These are phyloP conservation scores for Alauda arvensis DNA, from an alignment of 2,797 vertebrate genomes.

Conservation along the genomic window DNA sequence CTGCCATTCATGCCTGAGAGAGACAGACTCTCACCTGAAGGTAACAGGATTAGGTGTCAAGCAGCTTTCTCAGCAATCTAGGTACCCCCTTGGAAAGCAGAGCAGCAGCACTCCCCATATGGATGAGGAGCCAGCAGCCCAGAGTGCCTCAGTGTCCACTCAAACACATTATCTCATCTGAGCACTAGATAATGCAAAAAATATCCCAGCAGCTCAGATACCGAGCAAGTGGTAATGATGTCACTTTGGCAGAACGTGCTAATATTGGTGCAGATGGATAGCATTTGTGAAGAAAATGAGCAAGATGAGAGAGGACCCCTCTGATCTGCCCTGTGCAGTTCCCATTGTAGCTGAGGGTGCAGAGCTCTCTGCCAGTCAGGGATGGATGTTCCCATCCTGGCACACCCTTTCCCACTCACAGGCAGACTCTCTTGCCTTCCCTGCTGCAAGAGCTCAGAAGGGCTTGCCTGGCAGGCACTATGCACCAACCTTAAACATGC, in stretches of 20 bases:
- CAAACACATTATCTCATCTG: constrained; percentile 52
- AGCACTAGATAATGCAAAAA: constrained; percentile 70
- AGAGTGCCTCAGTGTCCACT: not conserved
- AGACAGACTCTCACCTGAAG: not conserved
- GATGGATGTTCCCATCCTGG: not conserved
- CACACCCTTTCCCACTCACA: not conserved
- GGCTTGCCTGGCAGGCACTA: not conserved
- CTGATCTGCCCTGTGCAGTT: constrained; percentile 30
- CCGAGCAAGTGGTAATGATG: constrained; percentile 64
- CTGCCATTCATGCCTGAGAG: not conserved
- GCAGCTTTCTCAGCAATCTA: not conserved
- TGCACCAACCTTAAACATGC: not conserved
- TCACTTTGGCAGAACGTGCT: constrained; percentile 65
- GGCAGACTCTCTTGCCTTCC: not conserved
- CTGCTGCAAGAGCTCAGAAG: not conserved
- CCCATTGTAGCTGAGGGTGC: not conserved
- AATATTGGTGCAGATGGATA: constrained; percentile 61
- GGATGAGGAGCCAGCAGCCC: not conserved
- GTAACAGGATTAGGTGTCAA: not conserved
- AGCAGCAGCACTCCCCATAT: fast-evolving
- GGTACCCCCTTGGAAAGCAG: not conserved
- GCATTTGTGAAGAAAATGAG: constrained; percentile 19
- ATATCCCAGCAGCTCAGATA: constrained; percentile 61
- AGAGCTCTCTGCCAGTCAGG: not conserved
- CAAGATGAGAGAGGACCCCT: not conserved